Evolutionary conservation across 2,113 vertebrate genomes (phyloP).

Genomic region (Phyllopteryx taeniolatus): DNA sequence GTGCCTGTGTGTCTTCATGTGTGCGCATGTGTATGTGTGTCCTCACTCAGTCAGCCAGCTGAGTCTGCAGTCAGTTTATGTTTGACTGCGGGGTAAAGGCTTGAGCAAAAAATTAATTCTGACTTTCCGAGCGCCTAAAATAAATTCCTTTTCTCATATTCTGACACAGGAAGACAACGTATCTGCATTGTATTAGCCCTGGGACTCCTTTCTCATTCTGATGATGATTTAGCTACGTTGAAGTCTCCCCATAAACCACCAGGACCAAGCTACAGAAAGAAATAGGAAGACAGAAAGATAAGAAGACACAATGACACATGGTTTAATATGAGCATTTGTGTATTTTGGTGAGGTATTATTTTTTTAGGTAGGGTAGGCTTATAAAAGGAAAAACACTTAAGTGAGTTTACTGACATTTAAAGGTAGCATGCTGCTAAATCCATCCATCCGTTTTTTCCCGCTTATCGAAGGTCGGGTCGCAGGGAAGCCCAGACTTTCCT

Average conservation of each 20-base stretch:
- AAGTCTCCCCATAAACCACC: conserved; percentile 55
- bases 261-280: conserved; percentile 39
- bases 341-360: not conserved
- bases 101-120: conserved; percentile 74
- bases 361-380: not conserved
- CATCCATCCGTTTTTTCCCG: no score
- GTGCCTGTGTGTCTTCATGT: conserved; percentile 7
- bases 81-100: conserved; percentile 77
- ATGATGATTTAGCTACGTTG: conserved; percentile 66
- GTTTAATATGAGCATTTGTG: conserved; percentile 12
- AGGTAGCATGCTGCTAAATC: not conserved
- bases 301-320: conserved; percentile 37
- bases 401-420: not conserved
- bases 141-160: conserved; percentile 75
- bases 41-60: conserved; percentile 73
- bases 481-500: no score
- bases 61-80: conserved; percentile 74
- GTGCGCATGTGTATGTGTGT: conserved; percentile 47
- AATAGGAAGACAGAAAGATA: conserved; percentile 52
- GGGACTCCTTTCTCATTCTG: conserved; percentile 67
- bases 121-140: conserved; percentile 68
- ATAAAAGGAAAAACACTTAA: not conserved
- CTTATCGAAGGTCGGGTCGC: no score
- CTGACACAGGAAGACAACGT: conserved; percentile 72
- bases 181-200: conserved; percentile 60